Evolutionary conservation across 2,888 invertebrate species (phyloP).

Genomic region (Cephus runcator): DNA sequence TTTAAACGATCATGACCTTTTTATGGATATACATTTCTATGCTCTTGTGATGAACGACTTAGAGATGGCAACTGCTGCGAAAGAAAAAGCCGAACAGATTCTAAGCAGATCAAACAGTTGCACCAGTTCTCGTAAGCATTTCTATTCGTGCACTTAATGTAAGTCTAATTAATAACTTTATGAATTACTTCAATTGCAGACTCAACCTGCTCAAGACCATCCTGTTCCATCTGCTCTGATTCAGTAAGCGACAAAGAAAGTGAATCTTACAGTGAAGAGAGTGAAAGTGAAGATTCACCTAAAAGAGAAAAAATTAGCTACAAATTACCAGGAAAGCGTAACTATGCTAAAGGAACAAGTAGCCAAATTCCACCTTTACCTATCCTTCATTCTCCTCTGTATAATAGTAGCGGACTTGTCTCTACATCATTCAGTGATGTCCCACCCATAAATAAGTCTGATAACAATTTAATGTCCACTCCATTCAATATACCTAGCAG

Average conservation of each 20-base stretch:
- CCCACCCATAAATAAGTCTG: slow-evolving; percentile 31
- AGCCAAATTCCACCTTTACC: slow-evolving; percentile 61
- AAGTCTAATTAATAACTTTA: slow-evolving; percentile 11
- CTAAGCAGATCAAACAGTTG: slow-evolving; percentile 62
- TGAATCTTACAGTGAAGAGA: slow-evolving; percentile 62
- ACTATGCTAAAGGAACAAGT: slow-evolving; percentile 60
- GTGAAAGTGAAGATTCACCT: slow-evolving; percentile 50
- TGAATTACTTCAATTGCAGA: slow-evolving; percentile 62
- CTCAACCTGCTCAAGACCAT: slow-evolving; percentile 78
- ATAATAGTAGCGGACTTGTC: slow-evolving; percentile 36
- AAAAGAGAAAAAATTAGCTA: slow-evolving; percentile 48
- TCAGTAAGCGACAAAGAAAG: slow-evolving; percentile 62
- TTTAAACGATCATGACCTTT: slow-evolving; percentile 86
- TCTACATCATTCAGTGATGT: slow-evolving; percentile 41
- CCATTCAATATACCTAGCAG: slow-evolving; percentile 43
- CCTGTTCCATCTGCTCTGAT: slow-evolving; percentile 74
- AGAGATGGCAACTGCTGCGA: slow-evolving; percentile 77
- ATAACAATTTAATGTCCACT: slow-evolving; percentile 48
- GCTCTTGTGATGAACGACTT: slow-evolving; percentile 73
- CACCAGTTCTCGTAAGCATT: slow-evolving; percentile 59
- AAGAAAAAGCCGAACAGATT: slow-evolving; percentile 73
- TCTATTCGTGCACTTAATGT: neutral
- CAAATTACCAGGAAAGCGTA: slow-evolving; percentile 61
- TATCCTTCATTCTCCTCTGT: slow-evolving; percentile 38
- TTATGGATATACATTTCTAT: slow-evolving; percentile 83